Conservation (phyloP, 1,140 invertebrate genomes). For the Lutraria rhynchaena region DNA sequence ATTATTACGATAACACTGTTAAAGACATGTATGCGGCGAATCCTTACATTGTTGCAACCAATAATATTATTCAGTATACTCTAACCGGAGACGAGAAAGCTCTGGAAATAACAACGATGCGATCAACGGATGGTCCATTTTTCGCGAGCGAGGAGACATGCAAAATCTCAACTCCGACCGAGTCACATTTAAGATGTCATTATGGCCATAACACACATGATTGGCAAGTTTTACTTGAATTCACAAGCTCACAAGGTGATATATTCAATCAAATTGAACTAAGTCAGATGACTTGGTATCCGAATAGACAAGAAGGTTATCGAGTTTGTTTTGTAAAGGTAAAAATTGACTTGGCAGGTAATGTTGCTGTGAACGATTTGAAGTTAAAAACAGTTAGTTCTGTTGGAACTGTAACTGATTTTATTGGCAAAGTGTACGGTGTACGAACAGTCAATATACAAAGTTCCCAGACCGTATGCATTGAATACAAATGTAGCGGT, state of each 20-base stretch:
- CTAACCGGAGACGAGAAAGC: background rate
- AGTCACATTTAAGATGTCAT: background rate
- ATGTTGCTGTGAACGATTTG: background rate
- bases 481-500: slow-evolving; percentile 14
- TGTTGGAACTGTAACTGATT: background rate
- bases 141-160: background rate
- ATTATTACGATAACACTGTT: background rate
- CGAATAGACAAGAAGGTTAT: background rate
- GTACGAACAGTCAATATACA: background rate
- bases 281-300: background rate
- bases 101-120: background rate
- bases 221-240: background rate
- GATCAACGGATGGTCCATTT: background rate
- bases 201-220: background rate
- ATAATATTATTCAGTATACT: background rate
- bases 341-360: background rate
- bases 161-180: background rate
- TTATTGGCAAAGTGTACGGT: background rate
- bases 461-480: background rate
- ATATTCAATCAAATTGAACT: background rate
- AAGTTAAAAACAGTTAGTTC: background rate
- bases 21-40: background rate
- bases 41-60: background rate
- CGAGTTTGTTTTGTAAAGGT: background rate
- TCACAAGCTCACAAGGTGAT: background rate